Evolutionary conservation across 2,797 vertebrate genomes (phyloP).

Genomic region (Sus cebifrons): DNA sequence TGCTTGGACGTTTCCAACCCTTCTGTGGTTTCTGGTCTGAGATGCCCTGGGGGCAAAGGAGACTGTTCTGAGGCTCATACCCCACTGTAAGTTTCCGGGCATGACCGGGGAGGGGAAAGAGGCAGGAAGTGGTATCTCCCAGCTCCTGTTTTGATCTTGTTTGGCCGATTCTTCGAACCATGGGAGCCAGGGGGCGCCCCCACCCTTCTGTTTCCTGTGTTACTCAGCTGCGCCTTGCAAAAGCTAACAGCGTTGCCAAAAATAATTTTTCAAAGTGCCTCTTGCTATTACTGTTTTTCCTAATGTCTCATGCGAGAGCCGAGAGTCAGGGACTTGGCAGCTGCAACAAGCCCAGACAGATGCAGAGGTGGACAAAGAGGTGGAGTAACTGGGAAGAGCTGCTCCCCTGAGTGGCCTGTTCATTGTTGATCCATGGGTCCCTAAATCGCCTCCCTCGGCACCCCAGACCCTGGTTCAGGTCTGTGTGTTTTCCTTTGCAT

Average conservation of each 20-base stretch:
- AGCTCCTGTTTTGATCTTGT: conserved; percentile 77
- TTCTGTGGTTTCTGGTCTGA: neutral
- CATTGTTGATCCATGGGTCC: neutral
- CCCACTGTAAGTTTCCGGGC: neutral
- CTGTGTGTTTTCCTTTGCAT: neutral
- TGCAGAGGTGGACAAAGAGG: conserved; percentile 57
- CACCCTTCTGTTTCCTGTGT: conserved; percentile 81
- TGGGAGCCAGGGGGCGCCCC: conserved; percentile 52
- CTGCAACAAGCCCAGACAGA: conserved; percentile 20
- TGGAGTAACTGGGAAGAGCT: neutral
- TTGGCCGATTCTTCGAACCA: conserved; percentile 72
- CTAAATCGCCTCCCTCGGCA: neutral
- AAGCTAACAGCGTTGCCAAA: conserved; percentile 75
- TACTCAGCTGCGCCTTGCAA: conserved; percentile 77
- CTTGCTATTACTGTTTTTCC: conserved; percentile 73
- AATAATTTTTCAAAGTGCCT: conserved; percentile 77
- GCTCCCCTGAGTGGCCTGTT: conserved; percentile 31
- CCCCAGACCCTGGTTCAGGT: neutral
- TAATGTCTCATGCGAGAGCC: neutral
- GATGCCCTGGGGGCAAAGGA: neutral
- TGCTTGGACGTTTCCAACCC: neutral
- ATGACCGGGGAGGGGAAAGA: neutral
- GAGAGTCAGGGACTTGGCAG: conserved; percentile 62
- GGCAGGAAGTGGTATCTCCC: conserved; percentile 77
- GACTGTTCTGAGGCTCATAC: neutral